These are phyloP conservation scores for Leptinotarsa rubiginosa DNA, from an alignment of 2,888 invertebrate genomes.

Conservation along the genomic window DNA sequence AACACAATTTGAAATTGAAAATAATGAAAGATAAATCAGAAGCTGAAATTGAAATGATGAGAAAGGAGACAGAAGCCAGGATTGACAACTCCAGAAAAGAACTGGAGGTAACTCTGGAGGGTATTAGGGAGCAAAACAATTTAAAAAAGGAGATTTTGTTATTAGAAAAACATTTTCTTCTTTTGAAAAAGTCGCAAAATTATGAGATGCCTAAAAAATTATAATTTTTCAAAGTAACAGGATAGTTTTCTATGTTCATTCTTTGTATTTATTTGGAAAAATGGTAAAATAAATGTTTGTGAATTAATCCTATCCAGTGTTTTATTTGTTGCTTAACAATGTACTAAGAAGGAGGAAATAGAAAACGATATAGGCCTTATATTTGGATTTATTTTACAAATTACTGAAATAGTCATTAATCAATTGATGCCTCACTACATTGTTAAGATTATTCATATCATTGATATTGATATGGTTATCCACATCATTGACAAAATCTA, in stretches of 20 bases:
- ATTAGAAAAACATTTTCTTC: conserved; percentile 11
- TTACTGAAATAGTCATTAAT: background rate
- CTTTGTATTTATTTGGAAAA: background rate
- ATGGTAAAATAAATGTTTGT: background rate
- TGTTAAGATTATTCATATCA: background rate
- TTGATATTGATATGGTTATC: background rate
- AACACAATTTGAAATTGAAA: background rate
- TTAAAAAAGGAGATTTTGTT: conserved; percentile 16
- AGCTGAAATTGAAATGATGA: background rate
- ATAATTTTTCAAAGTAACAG: background rate
- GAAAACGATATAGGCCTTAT: background rate
- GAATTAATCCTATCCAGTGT: background rate
- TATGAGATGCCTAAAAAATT: background rate
- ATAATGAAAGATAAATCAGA: background rate
- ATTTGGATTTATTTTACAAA: background rate
- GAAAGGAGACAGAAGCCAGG: background rate
- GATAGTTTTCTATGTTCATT: background rate
- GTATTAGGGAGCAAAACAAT: background rate
- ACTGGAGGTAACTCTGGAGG: background rate
- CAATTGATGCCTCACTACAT: background rate
- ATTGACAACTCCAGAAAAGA: background rate
- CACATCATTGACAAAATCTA: conserved; percentile 4
- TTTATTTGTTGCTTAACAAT: background rate
- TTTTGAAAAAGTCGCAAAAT: conserved; percentile 6
- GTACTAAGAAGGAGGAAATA: background rate